Percentiles rank a stretch among this genome's conserved stretches.
These are phyloP conservation scores for Calameuta pallipes DNA, from an alignment of 2,888 invertebrate species.

Conservation along the genomic window DNA sequence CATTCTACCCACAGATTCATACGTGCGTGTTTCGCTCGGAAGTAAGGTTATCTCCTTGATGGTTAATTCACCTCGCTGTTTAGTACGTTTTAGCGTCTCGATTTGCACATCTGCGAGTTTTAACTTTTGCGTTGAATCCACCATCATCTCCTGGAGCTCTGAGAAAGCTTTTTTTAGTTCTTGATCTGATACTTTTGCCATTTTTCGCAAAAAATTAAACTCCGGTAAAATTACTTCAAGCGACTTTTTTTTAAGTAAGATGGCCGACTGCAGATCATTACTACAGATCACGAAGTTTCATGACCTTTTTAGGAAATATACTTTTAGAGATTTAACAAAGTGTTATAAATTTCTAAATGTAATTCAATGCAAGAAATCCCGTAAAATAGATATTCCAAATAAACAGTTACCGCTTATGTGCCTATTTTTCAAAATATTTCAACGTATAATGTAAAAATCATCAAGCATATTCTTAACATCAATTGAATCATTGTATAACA, in stretches of 20 bases:
- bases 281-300: background rate
- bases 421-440: background rate
- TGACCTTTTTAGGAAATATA: background rate
- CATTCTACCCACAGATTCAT: constrained; percentile 87
- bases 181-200: constrained; percentile 70
- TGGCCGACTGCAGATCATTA: background rate
- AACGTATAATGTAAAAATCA: background rate
- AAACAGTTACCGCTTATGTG: too few relatives aligned
- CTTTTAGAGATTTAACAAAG: background rate
- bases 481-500: background rate
- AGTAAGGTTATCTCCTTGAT: constrained; percentile 72
- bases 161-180: constrained; percentile 80
- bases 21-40: constrained; percentile 76
- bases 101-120: constrained; percentile 83
- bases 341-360: background rate
- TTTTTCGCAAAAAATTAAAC: constrained; percentile 30
- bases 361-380: background rate
- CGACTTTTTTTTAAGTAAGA: background rate
- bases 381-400: too few relatives aligned
- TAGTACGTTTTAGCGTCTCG: constrained; percentile 74
- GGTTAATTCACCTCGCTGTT: constrained; percentile 79
- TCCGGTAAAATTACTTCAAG: background rate
- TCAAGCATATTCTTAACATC: background rate
- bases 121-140: constrained; percentile 84
- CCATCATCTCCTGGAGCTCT: constrained; percentile 84